Evolutionary conservation across 2,888 invertebrate genomes (phyloP).

Genomic region (Syritta pipiens): DNA sequence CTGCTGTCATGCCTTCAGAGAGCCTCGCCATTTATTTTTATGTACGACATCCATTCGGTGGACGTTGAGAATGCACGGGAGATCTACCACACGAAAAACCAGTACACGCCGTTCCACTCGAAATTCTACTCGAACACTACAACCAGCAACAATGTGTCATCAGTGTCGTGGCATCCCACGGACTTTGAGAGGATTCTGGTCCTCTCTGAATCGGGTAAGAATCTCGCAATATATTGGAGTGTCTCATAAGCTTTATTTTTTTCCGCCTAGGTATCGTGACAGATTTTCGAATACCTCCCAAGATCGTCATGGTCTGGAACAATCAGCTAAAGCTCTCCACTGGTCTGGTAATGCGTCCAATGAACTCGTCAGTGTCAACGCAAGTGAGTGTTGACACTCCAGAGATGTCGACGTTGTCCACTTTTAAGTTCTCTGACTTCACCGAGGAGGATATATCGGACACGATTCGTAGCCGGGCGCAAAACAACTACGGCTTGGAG

Average conservation of each 20-base stretch:
- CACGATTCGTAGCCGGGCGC: slow-evolving; percentile 85
- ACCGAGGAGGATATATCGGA: slow-evolving; percentile 83
- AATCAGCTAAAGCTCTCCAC: slow-evolving; percentile 74
- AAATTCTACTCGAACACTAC: slow-evolving; percentile 75
- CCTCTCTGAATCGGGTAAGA: slow-evolving; percentile 75
- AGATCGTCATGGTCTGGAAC: slow-evolving; percentile 76
- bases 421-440: slow-evolving; percentile 27
- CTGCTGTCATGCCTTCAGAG: slow-evolving; percentile 89
- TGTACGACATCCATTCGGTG: slow-evolving; percentile 92
- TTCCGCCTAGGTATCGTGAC: slow-evolving; percentile 74
- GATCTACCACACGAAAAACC: slow-evolving; percentile 87
- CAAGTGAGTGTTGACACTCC: slow-evolving; percentile 34
- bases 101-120: slow-evolving; percentile 79
- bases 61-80: slow-evolving; percentile 86
- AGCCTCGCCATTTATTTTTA: slow-evolving; percentile 87
- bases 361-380: slow-evolving; percentile 20
- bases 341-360: slow-evolving; percentile 44
- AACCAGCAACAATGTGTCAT: slow-evolving; percentile 81
- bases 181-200: slow-evolving; percentile 81
- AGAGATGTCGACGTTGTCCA: slow-evolving; percentile 26
- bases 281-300: slow-evolving; percentile 77
- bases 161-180: slow-evolving; percentile 93
- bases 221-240: neutral
- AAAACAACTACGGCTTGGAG: slow-evolving; percentile 86
- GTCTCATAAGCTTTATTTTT: slow-evolving; percentile 3